Evolutionary conservation across 35 echinoderm and acorn worm species (phyloP).

Genomic region (Hemicentrotus pulcherrimus): DNA sequence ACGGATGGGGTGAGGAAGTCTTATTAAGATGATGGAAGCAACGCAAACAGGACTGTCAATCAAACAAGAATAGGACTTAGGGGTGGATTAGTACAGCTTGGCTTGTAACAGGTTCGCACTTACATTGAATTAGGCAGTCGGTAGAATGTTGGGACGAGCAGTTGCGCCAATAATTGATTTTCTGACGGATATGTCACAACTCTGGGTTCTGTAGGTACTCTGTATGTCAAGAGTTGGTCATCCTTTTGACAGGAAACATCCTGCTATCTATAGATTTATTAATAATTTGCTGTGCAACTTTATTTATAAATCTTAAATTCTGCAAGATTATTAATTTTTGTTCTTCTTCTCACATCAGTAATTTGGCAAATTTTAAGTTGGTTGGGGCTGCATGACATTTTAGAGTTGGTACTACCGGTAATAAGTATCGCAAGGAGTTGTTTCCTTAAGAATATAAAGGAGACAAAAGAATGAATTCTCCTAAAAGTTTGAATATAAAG

Average conservation of each 20-base stretch:
- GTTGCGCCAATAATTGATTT: background rate
- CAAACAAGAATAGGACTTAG: background rate
- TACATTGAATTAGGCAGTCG: background rate
- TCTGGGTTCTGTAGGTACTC: background rate
- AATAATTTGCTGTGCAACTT: no score
- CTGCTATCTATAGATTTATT: no score
- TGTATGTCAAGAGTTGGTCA: background rate
- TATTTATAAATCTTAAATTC: no score
- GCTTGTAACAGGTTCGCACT: background rate
- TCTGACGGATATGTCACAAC: background rate
- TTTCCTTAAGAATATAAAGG: no score
- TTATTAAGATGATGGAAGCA: background rate
- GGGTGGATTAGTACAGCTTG: background rate
- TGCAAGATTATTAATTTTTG: no score
- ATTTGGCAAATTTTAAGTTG: no score
- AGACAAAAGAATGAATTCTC: no score
- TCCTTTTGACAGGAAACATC: background rate
- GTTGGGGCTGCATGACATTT: no score
- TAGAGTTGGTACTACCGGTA: no score
- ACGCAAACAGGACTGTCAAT: constrained; percentile 10
- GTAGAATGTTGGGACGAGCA: background rate
- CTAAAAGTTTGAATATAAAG: no score
- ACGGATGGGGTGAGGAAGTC: background rate
- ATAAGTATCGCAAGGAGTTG: no score
- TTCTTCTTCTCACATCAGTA: no score